Evolutionary conservation across 2,888 invertebrate genomes (phyloP), one percentile per base, ranked within the genome.

Genomic region (Amiota communis): DNA sequence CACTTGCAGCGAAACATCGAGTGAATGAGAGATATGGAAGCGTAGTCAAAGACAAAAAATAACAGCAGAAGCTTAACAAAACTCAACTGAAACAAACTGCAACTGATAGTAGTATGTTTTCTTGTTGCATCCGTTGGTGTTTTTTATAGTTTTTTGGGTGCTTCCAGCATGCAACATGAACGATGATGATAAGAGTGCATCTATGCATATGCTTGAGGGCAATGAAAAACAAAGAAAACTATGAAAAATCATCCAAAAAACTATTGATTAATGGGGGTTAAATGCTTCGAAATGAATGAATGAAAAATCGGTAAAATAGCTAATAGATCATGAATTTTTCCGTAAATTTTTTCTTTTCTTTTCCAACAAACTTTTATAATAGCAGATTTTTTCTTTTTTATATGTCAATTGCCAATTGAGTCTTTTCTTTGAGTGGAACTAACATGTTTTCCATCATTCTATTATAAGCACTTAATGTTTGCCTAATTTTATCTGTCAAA

Each of bases 231-330:
- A 36, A 36, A 6, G 36, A 36, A 36, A 36, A 36, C 36, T 36
- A 36, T 36, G 36, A 36, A 36, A 36, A 6, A 2, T 36, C 36
- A 36, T 36, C 36, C 36, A 36, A 13, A 59, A 64, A 15, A 15
- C 76, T 76, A 78, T 79, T 83, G 83, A 83, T 83, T 84, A 83
- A 83, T 84, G 81, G 84, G 8, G 79, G 79, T 80, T 78, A 80
- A 80, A 77, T 72, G 77, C 68, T 75, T 36, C 72, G 53, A 46
- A 63, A 53, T 53, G 53, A 53, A 53, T 53, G 53, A 53, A 36
- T 57, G 10, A 13, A 61, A 61, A 61, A 61, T 15, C 36, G 59
- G 59, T 53, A 6, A 36, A 36, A 36, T 1, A 23, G 23, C 36
- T 4, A 36, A 36, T n/a, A 8, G 53, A 12, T 4, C 53, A 53